phyloP scores from a whole-genome alignment of 1,140 invertebrate species.

The Drosophila ercepeae region DNA sequence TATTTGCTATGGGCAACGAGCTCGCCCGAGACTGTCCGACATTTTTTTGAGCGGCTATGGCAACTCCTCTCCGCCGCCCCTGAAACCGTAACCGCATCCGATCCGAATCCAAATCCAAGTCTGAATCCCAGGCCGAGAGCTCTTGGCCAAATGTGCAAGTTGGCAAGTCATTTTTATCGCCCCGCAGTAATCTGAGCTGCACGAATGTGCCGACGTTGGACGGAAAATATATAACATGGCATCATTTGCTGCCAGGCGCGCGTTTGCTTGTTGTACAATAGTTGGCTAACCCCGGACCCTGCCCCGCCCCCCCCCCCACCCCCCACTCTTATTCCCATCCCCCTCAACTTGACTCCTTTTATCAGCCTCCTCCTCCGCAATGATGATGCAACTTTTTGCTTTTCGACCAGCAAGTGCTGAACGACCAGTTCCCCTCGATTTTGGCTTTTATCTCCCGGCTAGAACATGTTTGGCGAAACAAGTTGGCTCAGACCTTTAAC shows the following conservation, averaged over 20 bases:
- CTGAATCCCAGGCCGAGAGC: conserved; percentile 21
- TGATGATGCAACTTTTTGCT: conserved; percentile 70
- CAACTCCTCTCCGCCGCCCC: conserved; percentile 1
- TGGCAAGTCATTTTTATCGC: conserved; percentile 82
- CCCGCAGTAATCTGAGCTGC: conserved; percentile 79
- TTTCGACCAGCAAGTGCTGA: conserved; percentile 46
- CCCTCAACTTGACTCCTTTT: conserved; percentile 7
- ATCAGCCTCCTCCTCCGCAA: conserved; percentile 39
- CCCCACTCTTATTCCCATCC: neutral
- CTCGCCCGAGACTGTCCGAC: conserved; percentile 37
- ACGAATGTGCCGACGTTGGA: conserved; percentile 69
- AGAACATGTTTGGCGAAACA: conserved; percentile 75
- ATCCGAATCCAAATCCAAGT: conserved; percentile 4
- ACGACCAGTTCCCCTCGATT: conserved; percentile 44
- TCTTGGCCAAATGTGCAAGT: conserved; percentile 79
- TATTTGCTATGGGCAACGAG: conserved; percentile 72
- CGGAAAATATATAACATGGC: conserved; percentile 76
- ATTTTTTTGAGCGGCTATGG: conserved; percentile 26
- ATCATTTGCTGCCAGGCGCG: conserved; percentile 79
- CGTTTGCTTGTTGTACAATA: conserved; percentile 80
- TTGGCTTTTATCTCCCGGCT: conserved; percentile 13
- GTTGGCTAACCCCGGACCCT: conserved; percentile 40
- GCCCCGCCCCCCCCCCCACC: neutral
- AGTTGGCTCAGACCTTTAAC: conserved; percentile 75
- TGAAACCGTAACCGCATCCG: neutral